Conservation (phyloP, 2,797 vertebrate genomes). For the Falco biarmicus region DNA sequence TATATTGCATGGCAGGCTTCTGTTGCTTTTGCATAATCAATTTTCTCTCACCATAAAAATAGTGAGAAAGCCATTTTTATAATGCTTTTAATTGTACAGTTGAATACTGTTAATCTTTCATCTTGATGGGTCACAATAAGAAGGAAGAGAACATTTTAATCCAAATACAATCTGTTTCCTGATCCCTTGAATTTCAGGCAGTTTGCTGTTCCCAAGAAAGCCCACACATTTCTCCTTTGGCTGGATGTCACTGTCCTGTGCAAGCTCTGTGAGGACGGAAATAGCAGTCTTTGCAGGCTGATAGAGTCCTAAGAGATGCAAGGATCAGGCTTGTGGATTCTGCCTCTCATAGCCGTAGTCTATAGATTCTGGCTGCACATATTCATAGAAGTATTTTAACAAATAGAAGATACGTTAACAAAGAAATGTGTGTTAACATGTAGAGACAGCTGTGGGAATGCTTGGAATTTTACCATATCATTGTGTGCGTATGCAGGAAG, state of each 20-base stretch:
- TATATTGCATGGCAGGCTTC: rapidly evolving
- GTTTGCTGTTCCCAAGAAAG: neutral
- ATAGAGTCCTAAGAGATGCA: neutral
- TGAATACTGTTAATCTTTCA: neutral
- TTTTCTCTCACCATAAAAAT: neutral
- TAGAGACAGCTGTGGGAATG: neutral
- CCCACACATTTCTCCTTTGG: neutral
- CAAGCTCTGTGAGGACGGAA: neutral
- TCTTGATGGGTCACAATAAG: neutral
- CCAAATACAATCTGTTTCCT: neutral
- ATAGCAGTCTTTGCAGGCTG: neutral
- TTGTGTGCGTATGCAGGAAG: neutral
- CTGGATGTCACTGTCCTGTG: neutral
- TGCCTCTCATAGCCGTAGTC: neutral
- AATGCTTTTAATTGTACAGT: neutral
- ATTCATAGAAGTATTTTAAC: neutral
- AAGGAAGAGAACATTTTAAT: neutral
- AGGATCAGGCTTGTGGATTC: neutral
- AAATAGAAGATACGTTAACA: too few relatives aligned
- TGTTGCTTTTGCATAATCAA: neutral
- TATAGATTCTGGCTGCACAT: rapidly evolving
- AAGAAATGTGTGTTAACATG: neutral
- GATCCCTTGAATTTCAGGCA: neutral
- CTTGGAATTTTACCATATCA: neutral
- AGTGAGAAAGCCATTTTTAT: neutral